A percentile compares a stretch with the other conserved stretches of the same genome.
Conservation (phyloP, 2,113 vertebrate genomes). For the Entelurus aequoreus region DNA sequence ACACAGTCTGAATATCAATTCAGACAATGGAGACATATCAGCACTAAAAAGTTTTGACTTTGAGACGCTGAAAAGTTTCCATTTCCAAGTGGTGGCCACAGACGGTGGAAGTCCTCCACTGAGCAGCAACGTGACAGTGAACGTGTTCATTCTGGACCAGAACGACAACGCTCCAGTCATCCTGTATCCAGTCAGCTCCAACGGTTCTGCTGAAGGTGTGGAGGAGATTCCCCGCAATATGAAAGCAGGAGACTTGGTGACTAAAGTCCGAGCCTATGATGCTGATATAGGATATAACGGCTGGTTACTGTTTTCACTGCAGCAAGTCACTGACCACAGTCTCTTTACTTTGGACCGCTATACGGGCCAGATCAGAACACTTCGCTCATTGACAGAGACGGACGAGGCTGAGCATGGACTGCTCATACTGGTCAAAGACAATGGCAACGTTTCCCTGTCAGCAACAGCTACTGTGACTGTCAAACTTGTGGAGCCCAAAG, state of each 20-base stretch:
- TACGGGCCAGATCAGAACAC: conserved; percentile 53
- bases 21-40: conserved; percentile 40
- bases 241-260: conserved; percentile 50
- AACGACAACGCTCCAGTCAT: conserved; percentile 27
- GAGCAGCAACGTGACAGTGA: conserved; percentile 12
- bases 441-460: conserved; percentile 48
- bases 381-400: conserved; percentile 52
- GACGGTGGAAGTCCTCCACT: conserved; percentile 1
- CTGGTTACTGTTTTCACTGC: conserved; percentile 50
- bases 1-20: conserved; percentile 17
- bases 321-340: conserved; percentile 40
- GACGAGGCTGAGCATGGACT: conserved; percentile 39
- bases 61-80: conserved; percentile 39
- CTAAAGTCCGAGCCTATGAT: conserved; percentile 50
- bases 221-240: conserved; percentile 36
- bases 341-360: conserved; percentile 51
- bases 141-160: conserved; percentile 24
- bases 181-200: conserved; percentile 36
- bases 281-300: conserved; percentile 59
- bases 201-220: background rate
- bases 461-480: conserved; percentile 45
- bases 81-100: conserved; percentile 13
- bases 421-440: conserved; percentile 50
- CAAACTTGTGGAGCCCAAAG: conserved; percentile 28
- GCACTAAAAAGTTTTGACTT: conserved; percentile 50